Conservation (phyloP, 2,888 invertebrate genomes). For the Eupithecia subfuscata region DNA sequence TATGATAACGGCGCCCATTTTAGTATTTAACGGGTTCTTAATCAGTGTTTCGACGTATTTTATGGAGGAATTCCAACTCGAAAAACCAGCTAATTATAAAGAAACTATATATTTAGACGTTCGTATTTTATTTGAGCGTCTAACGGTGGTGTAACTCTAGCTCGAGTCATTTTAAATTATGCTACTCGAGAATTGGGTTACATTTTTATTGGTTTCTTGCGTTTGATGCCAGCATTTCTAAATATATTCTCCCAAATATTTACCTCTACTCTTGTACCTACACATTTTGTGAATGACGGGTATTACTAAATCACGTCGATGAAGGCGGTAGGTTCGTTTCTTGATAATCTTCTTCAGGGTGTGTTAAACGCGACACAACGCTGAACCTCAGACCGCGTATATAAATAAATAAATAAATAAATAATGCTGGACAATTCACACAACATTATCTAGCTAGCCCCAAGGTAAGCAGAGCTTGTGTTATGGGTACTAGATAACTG, state of each 20-base stretch:
- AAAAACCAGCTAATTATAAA: slow-evolving; percentile 44
- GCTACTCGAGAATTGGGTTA: slow-evolving; percentile 16
- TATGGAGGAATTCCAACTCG: slow-evolving; percentile 41
- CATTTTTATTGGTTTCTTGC: slow-evolving; percentile 5
- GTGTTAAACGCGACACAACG: not conserved
- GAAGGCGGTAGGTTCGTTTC: not conserved
- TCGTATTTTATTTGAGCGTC: slow-evolving; percentile 29
- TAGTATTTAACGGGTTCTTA: slow-evolving; percentile 43
- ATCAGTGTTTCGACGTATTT: slow-evolving; percentile 42
- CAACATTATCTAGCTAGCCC: no score
- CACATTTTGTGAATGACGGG: not conserved
- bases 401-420: no score
- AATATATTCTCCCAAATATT: not conserved
- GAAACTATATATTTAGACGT: slow-evolving; percentile 36
- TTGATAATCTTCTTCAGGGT: not conserved
- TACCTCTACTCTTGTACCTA: not conserved
- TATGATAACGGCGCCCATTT: slow-evolving; percentile 40
- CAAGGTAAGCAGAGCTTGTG: no score
- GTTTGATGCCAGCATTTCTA: not conserved
- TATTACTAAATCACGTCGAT: not conserved
- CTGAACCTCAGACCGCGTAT: not conserved
- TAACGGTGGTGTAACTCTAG: slow-evolving; percentile 26
- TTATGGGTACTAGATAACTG: no score
- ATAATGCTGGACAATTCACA: no score
- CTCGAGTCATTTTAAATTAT: slow-evolving; percentile 19